A percentile compares a stretch with the other conserved stretches of the same genome.
These are phyloP conservation scores for Microcebus ravelobensis DNA, from an alignment of 2,113 vertebrate species.

Conservation along the genomic window DNA sequence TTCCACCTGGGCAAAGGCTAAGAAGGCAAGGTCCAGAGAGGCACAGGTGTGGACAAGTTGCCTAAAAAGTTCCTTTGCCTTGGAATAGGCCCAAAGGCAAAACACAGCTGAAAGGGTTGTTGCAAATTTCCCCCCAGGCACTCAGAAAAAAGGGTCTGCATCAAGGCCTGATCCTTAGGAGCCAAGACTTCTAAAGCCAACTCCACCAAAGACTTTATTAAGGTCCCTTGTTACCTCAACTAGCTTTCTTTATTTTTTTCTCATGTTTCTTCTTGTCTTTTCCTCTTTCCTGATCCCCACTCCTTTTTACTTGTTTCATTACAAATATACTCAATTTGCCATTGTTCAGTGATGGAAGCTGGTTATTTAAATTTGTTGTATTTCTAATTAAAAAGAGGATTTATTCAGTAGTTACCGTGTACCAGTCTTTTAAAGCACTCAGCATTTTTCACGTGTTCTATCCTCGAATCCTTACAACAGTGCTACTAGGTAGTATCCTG, in stretches of 20 bases:
- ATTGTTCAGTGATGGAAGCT: neutral
- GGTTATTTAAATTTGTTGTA: neutral
- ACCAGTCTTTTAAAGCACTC: neutral
- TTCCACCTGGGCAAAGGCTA: neutral
- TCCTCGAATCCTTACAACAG: neutral
- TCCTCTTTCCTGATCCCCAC: neutral
- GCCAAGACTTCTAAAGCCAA: neutral
- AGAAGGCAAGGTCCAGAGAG: neutral
- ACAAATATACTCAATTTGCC: neutral
- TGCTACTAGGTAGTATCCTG: neutral
- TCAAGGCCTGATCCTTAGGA: neutral
- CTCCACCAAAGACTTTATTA: neutral
- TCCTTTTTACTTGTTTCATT: neutral
- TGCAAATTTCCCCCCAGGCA: fast-evolving
- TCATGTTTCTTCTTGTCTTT: neutral
- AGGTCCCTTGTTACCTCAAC: neutral
- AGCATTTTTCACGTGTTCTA: neutral
- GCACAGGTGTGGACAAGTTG: fast-evolving
- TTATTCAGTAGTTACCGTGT: neutral
- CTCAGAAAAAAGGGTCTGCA: neutral
- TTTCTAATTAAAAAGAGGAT: neutral
- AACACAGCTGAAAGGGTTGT: neutral
- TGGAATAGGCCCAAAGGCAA: neutral
- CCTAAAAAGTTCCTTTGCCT: neutral
- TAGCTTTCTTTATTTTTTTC: neutral